phyloP scores from a whole-genome alignment of 2,797 vertebrate genomes.

The Dipus sagitta region DNA sequence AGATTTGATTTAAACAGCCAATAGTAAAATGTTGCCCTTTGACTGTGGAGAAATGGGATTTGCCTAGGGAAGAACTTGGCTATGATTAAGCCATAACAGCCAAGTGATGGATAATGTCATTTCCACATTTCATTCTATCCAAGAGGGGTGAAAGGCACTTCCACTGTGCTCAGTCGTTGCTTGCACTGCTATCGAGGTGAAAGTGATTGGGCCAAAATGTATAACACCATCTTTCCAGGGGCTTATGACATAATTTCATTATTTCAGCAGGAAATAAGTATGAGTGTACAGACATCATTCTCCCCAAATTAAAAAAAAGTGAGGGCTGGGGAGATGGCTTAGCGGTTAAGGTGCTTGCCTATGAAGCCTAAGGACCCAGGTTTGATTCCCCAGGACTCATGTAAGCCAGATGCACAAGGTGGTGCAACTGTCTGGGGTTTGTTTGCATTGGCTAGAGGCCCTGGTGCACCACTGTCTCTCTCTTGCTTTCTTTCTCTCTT shows the following conservation, averaged over 20 bases:
- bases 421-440: no score
- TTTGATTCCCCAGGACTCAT: no score
- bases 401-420: no score
- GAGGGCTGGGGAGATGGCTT: no score
- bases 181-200: neutral
- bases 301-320: neutral
- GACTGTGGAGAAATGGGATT: neutral
- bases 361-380: no score
- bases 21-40: constrained; percentile 54
- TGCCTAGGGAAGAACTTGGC: constrained; percentile 7
- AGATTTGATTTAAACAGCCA: constrained; percentile 51
- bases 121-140: neutral
- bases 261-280: constrained; percentile 21
- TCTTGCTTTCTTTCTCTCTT: no score
- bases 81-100: neutral
- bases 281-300: constrained; percentile 2
- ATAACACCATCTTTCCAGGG: neutral
- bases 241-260: constrained; percentile 13
- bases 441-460: no score
- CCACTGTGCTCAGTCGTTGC: neutral
- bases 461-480: no score
- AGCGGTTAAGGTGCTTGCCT: no score
- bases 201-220: neutral
- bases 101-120: constrained; percentile 11
- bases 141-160: neutral